Conservation (phyloP, 1,140 invertebrate species). For the Dufourea novaeangliae region DNA sequence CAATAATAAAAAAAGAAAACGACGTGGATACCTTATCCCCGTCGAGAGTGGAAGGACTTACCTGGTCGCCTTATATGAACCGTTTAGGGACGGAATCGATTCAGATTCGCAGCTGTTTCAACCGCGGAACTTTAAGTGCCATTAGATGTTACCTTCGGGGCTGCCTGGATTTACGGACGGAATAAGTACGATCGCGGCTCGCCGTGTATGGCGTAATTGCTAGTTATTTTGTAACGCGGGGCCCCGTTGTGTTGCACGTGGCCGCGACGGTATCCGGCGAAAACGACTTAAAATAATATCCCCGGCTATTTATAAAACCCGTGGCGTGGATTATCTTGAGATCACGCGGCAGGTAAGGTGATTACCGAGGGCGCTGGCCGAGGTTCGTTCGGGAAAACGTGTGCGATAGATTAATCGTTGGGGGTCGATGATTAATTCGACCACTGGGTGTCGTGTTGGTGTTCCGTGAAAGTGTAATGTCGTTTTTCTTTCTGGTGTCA, state of each 20-base stretch:
- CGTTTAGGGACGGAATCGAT: not conserved
- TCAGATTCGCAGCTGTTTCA: slow-evolving; percentile 11
- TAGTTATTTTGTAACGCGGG: slow-evolving; percentile 35
- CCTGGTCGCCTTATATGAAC: not conserved
- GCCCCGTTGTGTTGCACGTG: slow-evolving; percentile 25
- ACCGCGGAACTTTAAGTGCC: not conserved
- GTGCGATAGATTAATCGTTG: slow-evolving; percentile 27
- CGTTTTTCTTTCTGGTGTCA: not conserved
- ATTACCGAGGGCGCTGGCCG: slow-evolving; percentile 23
- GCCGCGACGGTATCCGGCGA: slow-evolving; percentile 1
- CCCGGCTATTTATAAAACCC: slow-evolving; percentile 44
- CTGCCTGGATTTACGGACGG: slow-evolving; percentile 26
- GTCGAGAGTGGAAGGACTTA: not conserved
- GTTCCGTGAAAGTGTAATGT: not conserved
- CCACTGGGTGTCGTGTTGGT: no score
- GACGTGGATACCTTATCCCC: not conserved
- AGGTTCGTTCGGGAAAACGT: no score
- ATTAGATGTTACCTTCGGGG: slow-evolving; percentile 12
- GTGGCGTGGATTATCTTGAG: slow-evolving; percentile 26
- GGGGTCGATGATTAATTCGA: not conserved
- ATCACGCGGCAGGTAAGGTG: slow-evolving; percentile 31
- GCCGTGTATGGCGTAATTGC: slow-evolving; percentile 45
- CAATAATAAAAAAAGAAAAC: not conserved
- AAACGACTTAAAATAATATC: slow-evolving; percentile 49
- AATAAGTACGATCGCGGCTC: slow-evolving; percentile 47